Evolutionary conservation across 2,888 invertebrate genomes (phyloP).

Genomic region (Yponomeuta plumbellus): DNA sequence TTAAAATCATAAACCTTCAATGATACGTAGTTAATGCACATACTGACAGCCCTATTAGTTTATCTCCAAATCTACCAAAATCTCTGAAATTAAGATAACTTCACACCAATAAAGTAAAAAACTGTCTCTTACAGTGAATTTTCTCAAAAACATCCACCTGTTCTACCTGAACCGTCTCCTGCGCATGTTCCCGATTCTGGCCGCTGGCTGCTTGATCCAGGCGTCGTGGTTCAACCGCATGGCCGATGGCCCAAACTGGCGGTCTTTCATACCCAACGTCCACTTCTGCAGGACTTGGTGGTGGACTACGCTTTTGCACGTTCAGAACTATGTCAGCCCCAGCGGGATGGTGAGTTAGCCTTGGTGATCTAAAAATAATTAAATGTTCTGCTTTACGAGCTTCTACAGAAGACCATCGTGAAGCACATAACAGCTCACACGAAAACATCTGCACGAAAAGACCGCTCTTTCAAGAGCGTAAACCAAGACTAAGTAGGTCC

Average conservation of each 20-base stretch:
- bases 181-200: constrained; percentile 26
- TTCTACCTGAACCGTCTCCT: constrained; percentile 25
- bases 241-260: constrained; percentile 51
- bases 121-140: constrained; percentile 21
- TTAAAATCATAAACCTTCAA: too few species aligned
- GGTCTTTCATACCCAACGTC: constrained; percentile 35
- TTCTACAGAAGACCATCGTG: too few species aligned
- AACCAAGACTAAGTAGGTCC: too few species aligned
- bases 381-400: too few species aligned
- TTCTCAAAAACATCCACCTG: constrained; percentile 23
- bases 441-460: too few species aligned
- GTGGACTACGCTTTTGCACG: constrained; percentile 51
- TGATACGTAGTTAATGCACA: too few species aligned
- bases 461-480: too few species aligned
- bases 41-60: too few species aligned
- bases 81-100: too few species aligned
- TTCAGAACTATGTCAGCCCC: constrained; percentile 45
- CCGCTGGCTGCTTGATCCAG: constrained; percentile 19
- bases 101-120: too few species aligned
- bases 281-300: constrained; percentile 41
- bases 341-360: constrained; percentile 20
- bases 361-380: neutral
- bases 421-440: too few species aligned
- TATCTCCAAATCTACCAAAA: too few species aligned
- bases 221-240: constrained; percentile 40